Conservation (phyloP, 2,113 vertebrate species). For the Etheostoma spectabile region DNA sequence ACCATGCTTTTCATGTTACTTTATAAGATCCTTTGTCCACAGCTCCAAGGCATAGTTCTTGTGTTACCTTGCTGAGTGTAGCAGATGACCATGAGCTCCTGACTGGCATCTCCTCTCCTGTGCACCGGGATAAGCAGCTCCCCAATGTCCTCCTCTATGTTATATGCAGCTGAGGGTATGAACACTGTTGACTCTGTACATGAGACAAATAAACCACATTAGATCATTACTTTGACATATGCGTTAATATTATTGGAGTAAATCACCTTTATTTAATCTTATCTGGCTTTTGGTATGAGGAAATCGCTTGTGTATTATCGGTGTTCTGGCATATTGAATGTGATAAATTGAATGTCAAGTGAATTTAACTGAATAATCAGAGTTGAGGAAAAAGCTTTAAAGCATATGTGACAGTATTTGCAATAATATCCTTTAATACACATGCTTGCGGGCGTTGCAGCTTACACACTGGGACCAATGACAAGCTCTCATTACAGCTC, state of each 20-base stretch:
- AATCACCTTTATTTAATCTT: not conserved
- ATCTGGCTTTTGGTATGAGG: not conserved
- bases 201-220: constrained; percentile 32
- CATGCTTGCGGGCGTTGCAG: not conserved
- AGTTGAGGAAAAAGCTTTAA: not conserved
- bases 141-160: constrained; percentile 91
- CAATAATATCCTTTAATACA: constrained; percentile 18
- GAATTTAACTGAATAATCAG: not conserved
- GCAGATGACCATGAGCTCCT: constrained; percentile 95
- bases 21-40: too few relatives aligned
- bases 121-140: constrained; percentile 92
- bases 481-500: constrained; percentile 42
- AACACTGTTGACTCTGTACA: constrained; percentile 92
- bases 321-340: constrained; percentile 12
- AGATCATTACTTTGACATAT: not conserved
- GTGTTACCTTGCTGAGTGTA: constrained; percentile 93
- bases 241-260: not conserved
- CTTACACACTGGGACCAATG: constrained; percentile 19
- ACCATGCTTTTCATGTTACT: too few relatives aligned
- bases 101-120: constrained; percentile 91
- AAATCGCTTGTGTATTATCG: not conserved
- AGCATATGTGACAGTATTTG: constrained; percentile 20
- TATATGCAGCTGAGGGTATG: constrained; percentile 89
- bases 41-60: not conserved
- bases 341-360: constrained; percentile 14